Conservation (phyloP, 2,888 invertebrate genomes). For the Sclerodermus sp. region DNA sequence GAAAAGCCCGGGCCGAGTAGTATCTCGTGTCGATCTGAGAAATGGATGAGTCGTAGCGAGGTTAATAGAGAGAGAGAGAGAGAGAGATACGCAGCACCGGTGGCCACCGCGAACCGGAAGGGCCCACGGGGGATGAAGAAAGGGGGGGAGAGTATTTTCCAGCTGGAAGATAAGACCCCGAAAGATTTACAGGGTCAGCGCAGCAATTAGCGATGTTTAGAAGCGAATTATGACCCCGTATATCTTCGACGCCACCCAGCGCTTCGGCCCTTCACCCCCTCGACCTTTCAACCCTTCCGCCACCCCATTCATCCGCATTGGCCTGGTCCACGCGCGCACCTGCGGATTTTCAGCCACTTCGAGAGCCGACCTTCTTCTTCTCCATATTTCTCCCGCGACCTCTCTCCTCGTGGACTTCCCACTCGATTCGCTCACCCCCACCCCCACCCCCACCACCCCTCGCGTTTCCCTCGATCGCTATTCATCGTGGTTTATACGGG, state of each 20-base stretch:
- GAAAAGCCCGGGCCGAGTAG: constrained; percentile 10
- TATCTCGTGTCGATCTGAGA: constrained; percentile 32
- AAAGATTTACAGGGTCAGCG: constrained; percentile 48
- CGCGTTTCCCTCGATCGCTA: too few species aligned
- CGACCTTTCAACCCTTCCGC: too few species aligned
- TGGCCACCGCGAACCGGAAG: background rate
- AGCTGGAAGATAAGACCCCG: constrained; percentile 33
- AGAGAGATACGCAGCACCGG: background rate
- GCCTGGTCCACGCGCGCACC: too few species aligned
- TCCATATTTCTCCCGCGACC: too few species aligned
- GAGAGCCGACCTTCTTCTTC: too few species aligned
- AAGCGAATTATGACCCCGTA: constrained; percentile 48
- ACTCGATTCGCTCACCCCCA: too few species aligned
- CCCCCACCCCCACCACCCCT: constrained; percentile 11
- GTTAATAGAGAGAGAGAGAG: constrained; percentile 35
- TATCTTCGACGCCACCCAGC: constrained; percentile 38
- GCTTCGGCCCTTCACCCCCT: constrained; percentile 20
- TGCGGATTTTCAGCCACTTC: too few species aligned
- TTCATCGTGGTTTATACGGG: too few species aligned
- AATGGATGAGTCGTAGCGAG: constrained; percentile 26
- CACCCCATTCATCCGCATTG: too few species aligned
- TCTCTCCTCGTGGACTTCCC: too few species aligned
- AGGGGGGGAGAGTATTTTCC: constrained; percentile 26
- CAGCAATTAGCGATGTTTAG: constrained; percentile 49
- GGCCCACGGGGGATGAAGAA: background rate